A percentile compares a stretch with the other conserved stretches of the same genome.
These are phyloP conservation scores for Lobophora halterata DNA, from an alignment of 2,888 invertebrate species.

Conservation along the genomic window DNA sequence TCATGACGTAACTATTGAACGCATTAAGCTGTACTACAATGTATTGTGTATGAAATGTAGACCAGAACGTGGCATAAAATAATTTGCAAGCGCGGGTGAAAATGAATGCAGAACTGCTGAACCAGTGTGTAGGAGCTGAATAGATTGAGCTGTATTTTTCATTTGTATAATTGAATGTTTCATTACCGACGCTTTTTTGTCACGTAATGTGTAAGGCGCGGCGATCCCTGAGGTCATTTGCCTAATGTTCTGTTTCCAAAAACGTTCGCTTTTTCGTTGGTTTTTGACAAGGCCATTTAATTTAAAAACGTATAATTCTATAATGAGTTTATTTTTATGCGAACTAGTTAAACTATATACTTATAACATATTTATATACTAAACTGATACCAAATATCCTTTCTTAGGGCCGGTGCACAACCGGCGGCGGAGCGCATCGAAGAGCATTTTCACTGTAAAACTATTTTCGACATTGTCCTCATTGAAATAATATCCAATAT, in stretches of 20 bases:
- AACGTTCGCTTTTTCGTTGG: no score
- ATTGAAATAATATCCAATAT: no score
- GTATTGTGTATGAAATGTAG: no score
- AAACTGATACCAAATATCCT: no score
- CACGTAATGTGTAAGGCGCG: constrained; percentile 47
- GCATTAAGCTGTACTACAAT: no score
- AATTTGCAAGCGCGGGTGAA: background rate
- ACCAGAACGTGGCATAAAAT: no score
- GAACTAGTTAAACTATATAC: constrained; percentile 1
- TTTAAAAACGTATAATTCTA: no score
- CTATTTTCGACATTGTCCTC: no score
- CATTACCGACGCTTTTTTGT: constrained; percentile 41
- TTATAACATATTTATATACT: background rate
- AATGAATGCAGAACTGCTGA: background rate
- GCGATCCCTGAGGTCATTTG: constrained; percentile 49
- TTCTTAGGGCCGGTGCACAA: no score
- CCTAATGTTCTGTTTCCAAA: constrained; percentile 48
- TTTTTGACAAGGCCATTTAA: background rate
- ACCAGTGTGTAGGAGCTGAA: background rate
- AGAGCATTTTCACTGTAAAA: no score
- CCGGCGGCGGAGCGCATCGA: no score
- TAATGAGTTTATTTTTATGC: constrained; percentile 23
- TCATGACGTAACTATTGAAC: no score
- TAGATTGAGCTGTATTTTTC: constrained; percentile 16
- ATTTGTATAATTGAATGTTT: constrained; percentile 45